Conservation (phyloP, 2,113 vertebrate genomes). For the Bombycilla garrulus region DNA sequence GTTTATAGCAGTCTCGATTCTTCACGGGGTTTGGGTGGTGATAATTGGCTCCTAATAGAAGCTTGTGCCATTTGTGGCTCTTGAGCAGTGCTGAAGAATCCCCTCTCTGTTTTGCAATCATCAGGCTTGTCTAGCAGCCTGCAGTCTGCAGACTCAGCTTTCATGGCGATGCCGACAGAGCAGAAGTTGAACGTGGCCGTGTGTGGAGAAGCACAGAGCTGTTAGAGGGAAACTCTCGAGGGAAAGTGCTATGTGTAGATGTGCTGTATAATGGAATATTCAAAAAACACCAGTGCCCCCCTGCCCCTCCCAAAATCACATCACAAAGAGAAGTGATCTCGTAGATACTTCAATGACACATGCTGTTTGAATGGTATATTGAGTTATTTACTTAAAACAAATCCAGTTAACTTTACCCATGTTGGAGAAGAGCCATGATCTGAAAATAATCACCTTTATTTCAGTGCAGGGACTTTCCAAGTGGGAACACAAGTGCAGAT, state of each 20-base stretch:
- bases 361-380: neutral
- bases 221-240: neutral
- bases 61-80: neutral
- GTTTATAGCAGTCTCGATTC: neutral
- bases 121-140: neutral
- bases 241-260: neutral
- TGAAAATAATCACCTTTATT: neutral
- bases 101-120: neutral
- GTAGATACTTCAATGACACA: neutral
- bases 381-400: neutral
- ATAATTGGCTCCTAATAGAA: neutral
- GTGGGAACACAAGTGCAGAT: neutral
- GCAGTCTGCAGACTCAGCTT: neutral
- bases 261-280: neutral
- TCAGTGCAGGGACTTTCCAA: neutral
- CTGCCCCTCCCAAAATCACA: neutral
- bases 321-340: neutral
- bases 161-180: neutral
- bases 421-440: neutral
- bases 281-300: neutral
- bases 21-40: fast-evolving
- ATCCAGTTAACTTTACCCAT: neutral
- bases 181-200: neutral
- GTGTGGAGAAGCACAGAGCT: neutral
- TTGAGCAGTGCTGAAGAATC: neutral